Evolutionary conservation across 2,888 invertebrate genomes (phyloP).

Genomic region (Harpalus rubripes): DNA sequence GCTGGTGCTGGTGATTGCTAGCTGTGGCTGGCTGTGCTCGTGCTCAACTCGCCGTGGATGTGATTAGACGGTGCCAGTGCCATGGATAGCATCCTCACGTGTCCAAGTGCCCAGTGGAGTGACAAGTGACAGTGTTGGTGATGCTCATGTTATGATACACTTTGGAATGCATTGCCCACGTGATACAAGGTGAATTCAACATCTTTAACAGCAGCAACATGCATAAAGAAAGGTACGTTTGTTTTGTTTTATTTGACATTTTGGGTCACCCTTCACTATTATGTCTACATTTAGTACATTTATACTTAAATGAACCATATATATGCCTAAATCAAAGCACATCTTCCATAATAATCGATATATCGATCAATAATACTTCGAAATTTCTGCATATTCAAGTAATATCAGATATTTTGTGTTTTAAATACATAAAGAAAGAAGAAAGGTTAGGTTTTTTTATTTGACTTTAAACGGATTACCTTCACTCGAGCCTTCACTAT

Average conservation of each 20-base stretch:
- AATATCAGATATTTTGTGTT: too few species aligned
- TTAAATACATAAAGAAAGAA: too few species aligned
- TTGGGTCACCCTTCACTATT: background rate
- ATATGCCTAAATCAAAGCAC: too few species aligned
- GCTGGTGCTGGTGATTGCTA: background rate
- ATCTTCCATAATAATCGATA: background rate
- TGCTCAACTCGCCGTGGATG: background rate
- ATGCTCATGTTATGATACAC: conserved; percentile 39
- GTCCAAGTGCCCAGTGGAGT: conserved; percentile 25
- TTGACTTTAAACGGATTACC: too few species aligned
- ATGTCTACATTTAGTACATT: too few species aligned
- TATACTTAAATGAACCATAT: too few species aligned
- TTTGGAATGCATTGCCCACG: conserved; percentile 54
- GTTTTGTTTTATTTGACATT: conserved; percentile 8
- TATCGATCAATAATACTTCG: background rate
- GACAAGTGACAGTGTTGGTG: conserved; percentile 46
- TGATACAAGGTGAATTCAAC: conserved; percentile 21
- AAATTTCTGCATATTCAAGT: too few species aligned
- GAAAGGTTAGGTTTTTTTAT: too few species aligned
- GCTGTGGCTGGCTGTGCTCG: background rate
- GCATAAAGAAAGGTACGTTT: conserved; percentile 62
- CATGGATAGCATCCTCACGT: conserved; percentile 33
- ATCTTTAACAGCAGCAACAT: conserved; percentile 50
- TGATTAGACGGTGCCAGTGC: background rate
- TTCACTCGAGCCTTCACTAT: too few species aligned